Evolutionary conservation across 1,140 invertebrate genomes (phyloP).

Genomic region (Papilio polytes): DNA sequence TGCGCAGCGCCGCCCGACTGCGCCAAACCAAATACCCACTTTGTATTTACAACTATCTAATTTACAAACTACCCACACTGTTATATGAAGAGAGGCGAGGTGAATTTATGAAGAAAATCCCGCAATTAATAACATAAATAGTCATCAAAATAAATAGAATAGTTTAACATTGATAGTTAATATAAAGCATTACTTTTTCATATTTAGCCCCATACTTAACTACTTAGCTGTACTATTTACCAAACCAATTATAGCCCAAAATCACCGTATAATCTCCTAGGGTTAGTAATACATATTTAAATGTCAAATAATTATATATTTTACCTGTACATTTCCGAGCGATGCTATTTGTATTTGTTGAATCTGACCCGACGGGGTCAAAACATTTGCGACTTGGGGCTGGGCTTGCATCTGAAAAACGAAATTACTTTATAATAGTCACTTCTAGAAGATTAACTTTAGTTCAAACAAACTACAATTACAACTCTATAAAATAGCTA

Average conservation of each 20-base stretch:
- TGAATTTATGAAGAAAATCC: too few relatives aligned
- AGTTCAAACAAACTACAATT: too few relatives aligned
- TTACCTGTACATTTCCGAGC: conserved; percentile 85
- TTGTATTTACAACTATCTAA: conserved; percentile 57
- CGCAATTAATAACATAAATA: too few relatives aligned
- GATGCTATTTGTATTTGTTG: conserved; percentile 93
- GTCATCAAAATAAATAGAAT: too few relatives aligned
- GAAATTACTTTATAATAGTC: conserved; percentile 8
- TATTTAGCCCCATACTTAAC: too few relatives aligned
- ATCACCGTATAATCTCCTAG: too few relatives aligned
- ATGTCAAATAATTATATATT: background rate
- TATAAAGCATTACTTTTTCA: too few relatives aligned
- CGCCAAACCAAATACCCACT: conserved; percentile 62
- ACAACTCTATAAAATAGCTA: too few relatives aligned
- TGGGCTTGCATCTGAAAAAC: conserved; percentile 82
- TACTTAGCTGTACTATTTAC: too few relatives aligned
- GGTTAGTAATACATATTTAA: too few relatives aligned
- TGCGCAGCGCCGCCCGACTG: conserved; percentile 64
- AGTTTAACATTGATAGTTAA: too few relatives aligned
- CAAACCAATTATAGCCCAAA: too few relatives aligned
- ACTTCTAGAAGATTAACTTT: background rate
- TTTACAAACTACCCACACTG: background rate
- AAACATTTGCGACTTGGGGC: conserved; percentile 92
- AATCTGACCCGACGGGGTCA: conserved; percentile 94
- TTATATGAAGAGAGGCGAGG: background rate